These are phyloP conservation scores for Microcebus ravelobensis DNA, from an alignment of 2,113 vertebrate genomes.

Conservation along the genomic window DNA sequence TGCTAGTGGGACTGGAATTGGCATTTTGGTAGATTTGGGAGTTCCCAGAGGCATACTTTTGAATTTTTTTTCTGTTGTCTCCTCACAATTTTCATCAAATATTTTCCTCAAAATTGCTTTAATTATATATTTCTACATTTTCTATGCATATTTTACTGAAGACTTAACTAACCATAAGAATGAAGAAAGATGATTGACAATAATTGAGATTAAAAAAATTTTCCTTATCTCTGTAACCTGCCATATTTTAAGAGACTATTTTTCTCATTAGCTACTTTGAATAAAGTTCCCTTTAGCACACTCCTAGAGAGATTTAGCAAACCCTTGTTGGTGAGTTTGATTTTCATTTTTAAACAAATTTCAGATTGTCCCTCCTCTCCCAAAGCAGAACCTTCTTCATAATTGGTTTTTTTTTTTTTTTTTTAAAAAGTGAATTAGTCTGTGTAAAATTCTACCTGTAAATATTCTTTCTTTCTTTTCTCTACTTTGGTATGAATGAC, in stretches of 20 bases:
- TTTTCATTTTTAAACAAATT: neutral
- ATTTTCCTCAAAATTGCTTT: neutral
- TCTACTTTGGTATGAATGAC: neutral
- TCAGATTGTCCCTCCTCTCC: neutral
- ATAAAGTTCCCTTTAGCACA: neutral
- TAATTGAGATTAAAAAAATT: neutral
- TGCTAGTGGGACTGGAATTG: neutral
- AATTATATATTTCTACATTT: neutral
- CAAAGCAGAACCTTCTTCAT: neutral
- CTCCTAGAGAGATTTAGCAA: neutral
- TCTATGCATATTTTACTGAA: neutral
- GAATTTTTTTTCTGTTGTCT: neutral
- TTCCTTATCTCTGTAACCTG: neutral
- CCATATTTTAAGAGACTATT: neutral
- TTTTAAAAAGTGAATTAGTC: neutral
- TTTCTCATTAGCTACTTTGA: neutral
- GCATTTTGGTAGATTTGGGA: neutral
- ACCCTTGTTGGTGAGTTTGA: neutral
- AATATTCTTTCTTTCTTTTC: neutral
- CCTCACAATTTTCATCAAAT: neutral
- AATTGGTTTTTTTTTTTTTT: neutral
- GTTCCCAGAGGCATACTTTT: neutral
- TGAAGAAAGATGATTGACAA: neutral
- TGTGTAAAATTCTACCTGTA: slow-evolving; percentile 10
- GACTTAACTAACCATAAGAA: neutral